A percentile compares a stretch with the other conserved stretches of the same genome.
These are phyloP conservation scores for Papilio dardanus DNA, from an alignment of 1,140 invertebrate species.

Conservation along the genomic window DNA sequence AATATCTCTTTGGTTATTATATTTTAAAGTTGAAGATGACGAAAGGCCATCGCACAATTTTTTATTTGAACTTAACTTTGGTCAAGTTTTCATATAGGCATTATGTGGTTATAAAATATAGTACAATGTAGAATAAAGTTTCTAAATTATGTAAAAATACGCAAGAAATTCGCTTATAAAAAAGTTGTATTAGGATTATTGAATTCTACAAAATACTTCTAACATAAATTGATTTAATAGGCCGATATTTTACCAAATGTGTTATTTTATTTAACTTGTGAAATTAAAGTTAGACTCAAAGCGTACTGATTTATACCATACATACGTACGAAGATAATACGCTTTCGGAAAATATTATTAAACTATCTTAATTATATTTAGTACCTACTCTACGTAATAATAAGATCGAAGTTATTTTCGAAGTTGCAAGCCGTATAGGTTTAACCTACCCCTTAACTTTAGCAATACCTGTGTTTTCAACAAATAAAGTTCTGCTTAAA, in stretches of 20 bases:
- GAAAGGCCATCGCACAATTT: neutral
- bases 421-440: neutral
- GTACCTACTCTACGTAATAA: neutral
- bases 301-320: neutral
- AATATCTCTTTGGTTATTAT: neutral
- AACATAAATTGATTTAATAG: too few relatives aligned
- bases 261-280: neutral
- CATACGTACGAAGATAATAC: neutral
- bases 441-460: neutral
- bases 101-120: neutral
- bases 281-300: neutral
- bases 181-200: neutral
- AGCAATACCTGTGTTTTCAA: neutral
- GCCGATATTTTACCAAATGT: too few relatives aligned
- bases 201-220: too few relatives aligned
- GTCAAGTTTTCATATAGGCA: neutral
- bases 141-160: neutral
- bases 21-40: neutral
- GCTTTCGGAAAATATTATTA: neutral
- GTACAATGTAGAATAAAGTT: neutral
- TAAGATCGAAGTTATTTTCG: neutral
- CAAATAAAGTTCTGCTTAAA: neutral
- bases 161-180: neutral
- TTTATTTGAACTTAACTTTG: neutral
- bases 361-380: neutral